These are phyloP conservation scores for Drosophila quinaria DNA, from an alignment of 2,888 invertebrate species.

Conservation along the genomic window DNA sequence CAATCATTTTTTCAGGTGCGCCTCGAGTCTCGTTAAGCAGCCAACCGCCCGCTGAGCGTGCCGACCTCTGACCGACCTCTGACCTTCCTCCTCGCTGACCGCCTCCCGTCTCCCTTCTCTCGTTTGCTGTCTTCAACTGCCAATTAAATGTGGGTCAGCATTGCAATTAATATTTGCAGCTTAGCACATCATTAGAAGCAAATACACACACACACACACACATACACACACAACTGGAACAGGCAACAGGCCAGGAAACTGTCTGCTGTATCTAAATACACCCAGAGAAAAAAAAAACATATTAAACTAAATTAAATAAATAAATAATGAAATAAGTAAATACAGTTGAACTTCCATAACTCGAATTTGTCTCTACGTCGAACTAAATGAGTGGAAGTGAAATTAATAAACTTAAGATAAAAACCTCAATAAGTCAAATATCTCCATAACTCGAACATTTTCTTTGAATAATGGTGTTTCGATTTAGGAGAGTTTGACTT, in stretches of 20 bases:
- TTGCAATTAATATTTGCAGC: slow-evolving; percentile 66
- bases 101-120: background rate
- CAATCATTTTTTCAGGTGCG: background rate
- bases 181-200: slow-evolving; percentile 73
- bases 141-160: slow-evolving; percentile 67
- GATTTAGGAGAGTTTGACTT: too few relatives aligned
- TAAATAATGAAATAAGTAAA: too few relatives aligned
- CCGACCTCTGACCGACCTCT: background rate
- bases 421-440: too few relatives aligned
- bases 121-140: background rate
- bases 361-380: too few relatives aligned
- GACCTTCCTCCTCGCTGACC: background rate
- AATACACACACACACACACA: background rate
- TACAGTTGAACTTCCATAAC: too few relatives aligned
- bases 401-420: too few relatives aligned
- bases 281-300: background rate
- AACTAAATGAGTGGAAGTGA: too few relatives aligned
- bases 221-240: slow-evolving; percentile 1
- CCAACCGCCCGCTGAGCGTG: slow-evolving; percentile 16
- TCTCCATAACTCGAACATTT: too few relatives aligned
- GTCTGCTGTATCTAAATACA: background rate
- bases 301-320: too few relatives aligned
- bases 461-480: too few relatives aligned
- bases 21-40: slow-evolving; percentile 9
- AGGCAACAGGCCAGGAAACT: background rate